Conservation (phyloP, 2,888 invertebrate species). For the Dasypolia templi region DNA sequence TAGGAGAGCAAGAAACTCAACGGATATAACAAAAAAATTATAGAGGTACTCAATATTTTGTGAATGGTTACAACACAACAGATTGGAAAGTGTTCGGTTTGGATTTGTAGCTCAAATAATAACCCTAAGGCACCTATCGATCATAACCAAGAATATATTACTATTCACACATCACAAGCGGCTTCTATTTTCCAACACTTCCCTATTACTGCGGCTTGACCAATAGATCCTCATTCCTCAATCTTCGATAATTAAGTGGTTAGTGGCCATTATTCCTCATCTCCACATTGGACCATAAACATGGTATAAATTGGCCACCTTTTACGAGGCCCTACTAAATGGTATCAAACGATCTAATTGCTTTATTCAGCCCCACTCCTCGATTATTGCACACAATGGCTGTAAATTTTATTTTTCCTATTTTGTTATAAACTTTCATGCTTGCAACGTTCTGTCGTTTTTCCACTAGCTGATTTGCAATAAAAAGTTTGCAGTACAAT, state of each 20-base stretch:
- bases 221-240: conserved; percentile 26
- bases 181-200: conserved; percentile 30
- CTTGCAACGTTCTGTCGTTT: no score
- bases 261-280: conserved; percentile 53
- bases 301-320: conserved; percentile 52
- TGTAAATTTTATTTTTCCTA: conserved; percentile 56
- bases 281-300: conserved; percentile 44
- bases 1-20: background rate
- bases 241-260: conserved; percentile 64
- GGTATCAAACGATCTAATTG: conserved; percentile 68
- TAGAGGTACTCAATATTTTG: background rate
- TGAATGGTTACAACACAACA: background rate
- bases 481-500: conserved; percentile 17
- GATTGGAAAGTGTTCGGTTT: conserved; percentile 1
- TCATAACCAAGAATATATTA: conserved; percentile 32
- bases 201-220: conserved; percentile 26
- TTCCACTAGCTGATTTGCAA: conserved; percentile 14
- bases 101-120: conserved; percentile 23
- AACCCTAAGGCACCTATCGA: conserved; percentile 21
- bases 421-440: conserved; percentile 60
- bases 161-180: conserved; percentile 39
- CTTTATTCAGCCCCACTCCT: conserved; percentile 63
- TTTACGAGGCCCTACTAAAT: conserved; percentile 64
- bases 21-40: background rate
- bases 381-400: conserved; percentile 63